Base-by-base conservation (phyloP, 2,888 invertebrate species). In the Dichetophora obliterata region DNA sequence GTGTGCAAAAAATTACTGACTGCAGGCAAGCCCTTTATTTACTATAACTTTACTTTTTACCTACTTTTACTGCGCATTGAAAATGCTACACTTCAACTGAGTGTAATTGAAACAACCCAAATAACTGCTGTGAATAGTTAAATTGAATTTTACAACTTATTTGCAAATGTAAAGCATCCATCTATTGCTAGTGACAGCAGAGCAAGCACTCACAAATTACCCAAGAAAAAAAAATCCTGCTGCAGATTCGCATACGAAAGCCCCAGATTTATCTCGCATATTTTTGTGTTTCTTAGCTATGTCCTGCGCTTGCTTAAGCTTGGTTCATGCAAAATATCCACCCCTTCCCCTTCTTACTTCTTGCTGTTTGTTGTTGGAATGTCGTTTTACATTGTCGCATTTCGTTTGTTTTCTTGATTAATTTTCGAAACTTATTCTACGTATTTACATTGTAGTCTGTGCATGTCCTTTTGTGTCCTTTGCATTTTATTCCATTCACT, bases 341-440 rank as follows among this genome's bases (percentile, higher is more conserved):
- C 16, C n/a, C 5, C 1, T 9, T 3, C 3, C 65, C 69, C 34
- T 19, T 50, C 24, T 3, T 24, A 22, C 16, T 63, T 16, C 31
- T 8, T 11, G 4, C 14, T 68, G 5, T 57, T 52, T 50, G 52
- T 52, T 37, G 61, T 75, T 50, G 59, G 5, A 31, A 31, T 31
- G 31, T 31, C 31, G 31, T 31, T 31, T 31, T 31, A 31, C 31
- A 31, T 31, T 52, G 72, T 52, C 70, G 57, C 75, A 76, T 76
- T 79, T 76, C 72, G 77, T 80, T 81, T 81, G 79, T 81, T 80
- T 81, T 81, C 77, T 81, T 82, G 82, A 82, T 82, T 82, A 82
- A 82, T 82, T 82, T 81, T 79, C 79, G 75, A 48, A 81, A 80
- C 80, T 78, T 52, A 61, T 59, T 31, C 61, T 75, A 48, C 76